phyloP scores from a whole-genome alignment of 1,140 invertebrate species.

The Drosophila ananassae region DNA sequence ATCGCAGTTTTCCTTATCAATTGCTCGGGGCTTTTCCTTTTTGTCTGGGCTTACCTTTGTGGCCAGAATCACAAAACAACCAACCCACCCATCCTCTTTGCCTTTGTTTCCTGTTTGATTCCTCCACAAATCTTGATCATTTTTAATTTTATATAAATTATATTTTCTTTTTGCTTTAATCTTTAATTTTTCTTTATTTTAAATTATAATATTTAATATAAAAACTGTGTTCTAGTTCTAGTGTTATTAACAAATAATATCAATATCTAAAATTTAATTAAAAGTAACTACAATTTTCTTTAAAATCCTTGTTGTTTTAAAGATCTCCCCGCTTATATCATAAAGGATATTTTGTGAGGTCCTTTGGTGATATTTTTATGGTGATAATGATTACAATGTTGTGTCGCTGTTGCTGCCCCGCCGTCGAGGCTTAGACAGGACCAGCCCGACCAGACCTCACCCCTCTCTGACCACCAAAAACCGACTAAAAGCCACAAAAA shows the following conservation, averaged over 20 bases:
- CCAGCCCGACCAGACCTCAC: background rate
- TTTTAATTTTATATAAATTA: too few species aligned
- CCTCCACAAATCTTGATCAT: too few species aligned
- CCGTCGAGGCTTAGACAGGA: slow-evolving; percentile 4
- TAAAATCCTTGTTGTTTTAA: background rate
- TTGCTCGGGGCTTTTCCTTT: slow-evolving; percentile 21
- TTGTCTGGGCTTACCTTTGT: slow-evolving; percentile 44
- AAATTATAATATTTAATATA: too few species aligned
- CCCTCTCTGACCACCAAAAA: too few species aligned
- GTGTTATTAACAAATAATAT: too few species aligned
- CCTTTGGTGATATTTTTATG: slow-evolving; percentile 73
- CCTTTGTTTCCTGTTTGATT: too few species aligned
- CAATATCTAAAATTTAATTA: too few species aligned
- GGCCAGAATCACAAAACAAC: background rate
- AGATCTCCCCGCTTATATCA: background rate
- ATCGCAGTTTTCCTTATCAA: slow-evolving; percentile 41
- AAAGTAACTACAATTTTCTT: too few species aligned
- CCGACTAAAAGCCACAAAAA: background rate
- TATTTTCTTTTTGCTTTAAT: too few species aligned
- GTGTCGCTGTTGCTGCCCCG: slow-evolving; percentile 43
- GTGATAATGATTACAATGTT: slow-evolving; percentile 79
- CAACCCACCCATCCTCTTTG: too few species aligned
- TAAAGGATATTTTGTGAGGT: slow-evolving; percentile 19
- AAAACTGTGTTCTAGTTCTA: too few species aligned
- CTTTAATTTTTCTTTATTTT: too few species aligned